These are phyloP conservation scores for Danaus chrysippus DNA, from an alignment of 2,888 invertebrate genomes.

Conservation along the genomic window DNA sequence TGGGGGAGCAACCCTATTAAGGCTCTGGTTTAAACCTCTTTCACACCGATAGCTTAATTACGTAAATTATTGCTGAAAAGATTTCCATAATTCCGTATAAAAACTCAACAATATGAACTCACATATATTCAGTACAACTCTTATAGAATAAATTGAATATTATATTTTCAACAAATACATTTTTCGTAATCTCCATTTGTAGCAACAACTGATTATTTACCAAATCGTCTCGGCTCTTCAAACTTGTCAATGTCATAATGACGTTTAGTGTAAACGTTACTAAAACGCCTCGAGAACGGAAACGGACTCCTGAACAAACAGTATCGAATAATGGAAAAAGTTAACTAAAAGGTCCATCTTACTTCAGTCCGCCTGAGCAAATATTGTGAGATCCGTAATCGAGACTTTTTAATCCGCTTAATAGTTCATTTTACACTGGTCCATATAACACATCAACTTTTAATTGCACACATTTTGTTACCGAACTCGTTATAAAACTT, in stretches of 20 bases:
- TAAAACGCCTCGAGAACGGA: slow-evolving; percentile 9
- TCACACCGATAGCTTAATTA: slow-evolving; percentile 7
- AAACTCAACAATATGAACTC: too few species aligned
- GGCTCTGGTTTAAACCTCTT: slow-evolving; percentile 6
- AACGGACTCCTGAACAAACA: slow-evolving; percentile 21
- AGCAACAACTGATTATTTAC: too few species aligned
- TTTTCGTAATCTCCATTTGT: too few species aligned
- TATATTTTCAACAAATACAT: too few species aligned
- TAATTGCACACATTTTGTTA: slow-evolving; percentile 5
- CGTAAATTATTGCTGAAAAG: neutral
- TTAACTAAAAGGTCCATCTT: slow-evolving; percentile 17
- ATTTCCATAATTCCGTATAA: neutral
- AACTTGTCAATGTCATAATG: neutral
- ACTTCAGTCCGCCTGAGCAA: slow-evolving; percentile 16
- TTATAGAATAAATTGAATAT: too few species aligned
- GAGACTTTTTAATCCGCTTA: slow-evolving; percentile 19
- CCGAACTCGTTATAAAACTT: neutral
- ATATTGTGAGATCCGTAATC: slow-evolving; percentile 21
- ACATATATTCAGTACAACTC: too few species aligned
- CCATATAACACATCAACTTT: slow-evolving; percentile 7
- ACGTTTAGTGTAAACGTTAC: slow-evolving; percentile 4
- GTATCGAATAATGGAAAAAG: slow-evolving; percentile 18
- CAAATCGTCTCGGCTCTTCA: too few species aligned
- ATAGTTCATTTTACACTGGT: slow-evolving; percentile 16
- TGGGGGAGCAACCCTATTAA: slow-evolving; percentile 10